Evolutionary conservation across 2,113 vertebrate genomes (phyloP).

Genomic region (Crotalus tigris): DNA sequence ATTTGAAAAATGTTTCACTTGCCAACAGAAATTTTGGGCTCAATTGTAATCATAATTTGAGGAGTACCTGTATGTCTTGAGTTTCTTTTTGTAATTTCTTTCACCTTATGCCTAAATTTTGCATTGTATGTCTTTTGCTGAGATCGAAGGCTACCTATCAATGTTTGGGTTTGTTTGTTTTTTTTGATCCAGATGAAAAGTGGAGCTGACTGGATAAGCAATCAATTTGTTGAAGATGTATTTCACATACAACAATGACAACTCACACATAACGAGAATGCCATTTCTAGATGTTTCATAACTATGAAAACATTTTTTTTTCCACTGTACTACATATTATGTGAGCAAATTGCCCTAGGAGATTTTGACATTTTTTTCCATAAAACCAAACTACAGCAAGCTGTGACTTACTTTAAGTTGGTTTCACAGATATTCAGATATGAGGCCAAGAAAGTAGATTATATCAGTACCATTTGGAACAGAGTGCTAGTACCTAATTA

Average conservation of each 20-base stretch:
- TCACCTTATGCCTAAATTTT: slow-evolving; percentile 16
- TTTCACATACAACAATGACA: neutral
- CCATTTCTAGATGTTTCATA: slow-evolving; percentile 1
- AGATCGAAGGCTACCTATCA: slow-evolving; percentile 25
- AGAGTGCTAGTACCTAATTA: neutral
- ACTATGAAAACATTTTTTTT: neutral
- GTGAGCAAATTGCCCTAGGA: neutral
- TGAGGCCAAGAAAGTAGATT: neutral
- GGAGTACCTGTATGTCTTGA: neutral
- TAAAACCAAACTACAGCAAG: neutral
- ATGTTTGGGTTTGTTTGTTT: neutral
- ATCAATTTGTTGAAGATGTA: neutral
- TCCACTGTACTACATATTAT: neutral
- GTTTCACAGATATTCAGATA: neutral
- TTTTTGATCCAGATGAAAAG: slow-evolving; percentile 21
- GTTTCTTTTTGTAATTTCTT: slow-evolving; percentile 37
- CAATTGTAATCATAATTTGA: neutral
- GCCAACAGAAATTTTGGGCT: neutral
- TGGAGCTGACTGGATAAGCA: slow-evolving; percentile 18
- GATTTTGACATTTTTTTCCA: neutral
- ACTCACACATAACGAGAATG: neutral
- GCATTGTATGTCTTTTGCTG: slow-evolving; percentile 14
- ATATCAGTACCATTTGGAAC: neutral
- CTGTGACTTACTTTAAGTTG: neutral
- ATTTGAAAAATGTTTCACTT: neutral